Base-by-base conservation (phyloP, 1,140 invertebrate species). In the Drosophila nebulosa region DNA sequence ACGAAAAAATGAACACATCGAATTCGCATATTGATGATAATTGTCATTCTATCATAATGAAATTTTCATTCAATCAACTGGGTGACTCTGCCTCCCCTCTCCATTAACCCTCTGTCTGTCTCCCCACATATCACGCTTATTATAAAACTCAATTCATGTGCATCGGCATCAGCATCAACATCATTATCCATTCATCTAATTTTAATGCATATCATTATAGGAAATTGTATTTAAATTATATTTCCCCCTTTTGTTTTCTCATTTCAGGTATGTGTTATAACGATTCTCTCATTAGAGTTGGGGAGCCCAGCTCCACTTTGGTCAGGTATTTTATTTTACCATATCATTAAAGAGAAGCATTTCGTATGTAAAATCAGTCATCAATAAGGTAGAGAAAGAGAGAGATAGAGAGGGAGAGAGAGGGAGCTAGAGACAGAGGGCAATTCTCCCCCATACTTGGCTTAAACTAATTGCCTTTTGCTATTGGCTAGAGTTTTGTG, bases 391-490 rank as follows among this genome's bases (percentile, higher is more conserved):
- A 36, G 24, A 24, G 24, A 4, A 27, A 27, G 3, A 9, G 39
- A n/a, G 1, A 18, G 36, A 4, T 3, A 39, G 7, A 16, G 39
- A 21, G 16, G 9, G 7, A 21, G 39, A 46, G 0, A 9, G 16
- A 46, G 16, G 14, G 16, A 46, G 21, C 9, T 16, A 16, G 16
- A 46, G 21, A 46, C 39, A 21, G 18, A 46, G 21, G 39, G 39
- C 39, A 10, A 46, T 46, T 46, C 39, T 32, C 14, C 30, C 26
- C 22, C 24, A 30, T 70, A 32, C 30, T 60, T 55, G 61, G 67
- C 62, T 63, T 46, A 69, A 75, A 85, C 71, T 84, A 85, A 83
- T 83, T 83, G 75, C 61, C 64, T 64, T 64, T 69, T 74, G 24
- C 26, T 55, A 30, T 55, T 14, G 52, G 24, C 27, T 14, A 55